Conservation (phyloP, 2,888 invertebrate species). For the Caradrina kadenii region DNA sequence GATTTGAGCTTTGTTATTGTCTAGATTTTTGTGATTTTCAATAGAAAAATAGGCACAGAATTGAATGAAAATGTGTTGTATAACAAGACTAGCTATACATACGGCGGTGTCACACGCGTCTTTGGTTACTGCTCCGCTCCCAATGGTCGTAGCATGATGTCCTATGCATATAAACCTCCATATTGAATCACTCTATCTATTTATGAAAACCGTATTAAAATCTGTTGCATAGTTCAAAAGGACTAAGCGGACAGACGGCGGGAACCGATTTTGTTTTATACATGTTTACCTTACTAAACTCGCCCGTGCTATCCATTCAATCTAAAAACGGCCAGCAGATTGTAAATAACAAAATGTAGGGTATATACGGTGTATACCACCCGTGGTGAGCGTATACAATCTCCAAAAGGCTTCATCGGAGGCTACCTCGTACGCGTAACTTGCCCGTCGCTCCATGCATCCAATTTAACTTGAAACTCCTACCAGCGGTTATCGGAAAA, state of each 20-base stretch:
- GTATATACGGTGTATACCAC: no score
- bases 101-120: no score
- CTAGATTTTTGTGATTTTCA: not conserved
- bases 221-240: no score
- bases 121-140: no score
- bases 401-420: slow-evolving; percentile 47
- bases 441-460: slow-evolving; percentile 52
- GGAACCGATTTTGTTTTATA: no score
- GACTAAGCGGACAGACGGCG: no score
- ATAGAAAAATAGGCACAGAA: not conserved
- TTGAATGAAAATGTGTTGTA: not conserved
- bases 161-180: no score
- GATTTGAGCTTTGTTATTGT: slow-evolving; percentile 33
- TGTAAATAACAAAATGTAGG: slow-evolving; percentile 8
- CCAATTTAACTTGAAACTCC: slow-evolving; percentile 63
- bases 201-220: no score
- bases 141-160: no score
- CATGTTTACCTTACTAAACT: not conserved
- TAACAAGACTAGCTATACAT: no score
- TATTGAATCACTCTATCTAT: no score
- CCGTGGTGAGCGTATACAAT: slow-evolving; percentile 17
- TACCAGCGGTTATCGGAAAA: slow-evolving; percentile 39
- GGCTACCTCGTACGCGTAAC: slow-evolving; percentile 24
- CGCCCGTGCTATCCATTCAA: not conserved
- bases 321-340: slow-evolving; percentile 8